These are phyloP conservation scores for Schrankia costaestrigalis DNA, from an alignment of 2,888 invertebrate genomes.

Conservation along the genomic window DNA sequence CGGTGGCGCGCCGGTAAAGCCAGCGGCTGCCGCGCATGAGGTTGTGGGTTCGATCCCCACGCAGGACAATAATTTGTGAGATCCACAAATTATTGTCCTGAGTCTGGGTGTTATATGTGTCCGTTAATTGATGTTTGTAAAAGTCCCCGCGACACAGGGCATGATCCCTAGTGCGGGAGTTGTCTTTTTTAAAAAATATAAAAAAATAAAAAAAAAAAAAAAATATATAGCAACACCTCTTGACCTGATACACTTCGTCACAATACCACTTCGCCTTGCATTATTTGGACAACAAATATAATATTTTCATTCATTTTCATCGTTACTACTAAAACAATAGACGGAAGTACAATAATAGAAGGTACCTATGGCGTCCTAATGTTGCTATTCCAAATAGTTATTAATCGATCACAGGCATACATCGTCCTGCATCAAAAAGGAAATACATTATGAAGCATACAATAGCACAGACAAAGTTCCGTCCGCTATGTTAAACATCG, in stretches of 20 bases:
- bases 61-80: too few relatives aligned
- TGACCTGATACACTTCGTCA: slow-evolving; percentile 27
- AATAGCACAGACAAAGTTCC: slow-evolving; percentile 55
- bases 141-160: too few relatives aligned
- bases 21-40: too few relatives aligned
- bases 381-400: too few relatives aligned
- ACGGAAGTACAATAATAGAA: slow-evolving; percentile 57
- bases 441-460: slow-evolving; percentile 25
- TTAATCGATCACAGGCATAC: slow-evolving; percentile 33
- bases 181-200: too few relatives aligned
- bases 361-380: slow-evolving; percentile 66
- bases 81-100: too few relatives aligned
- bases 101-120: too few relatives aligned
- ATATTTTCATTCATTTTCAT: slow-evolving; percentile 45
- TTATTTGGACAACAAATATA: slow-evolving; percentile 34
- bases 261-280: slow-evolving; percentile 27
- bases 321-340: slow-evolving; percentile 51
- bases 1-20: too few relatives aligned
- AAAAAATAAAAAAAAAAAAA: too few relatives aligned
- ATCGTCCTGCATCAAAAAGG: slow-evolving; percentile 13
- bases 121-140: too few relatives aligned
- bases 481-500: slow-evolving; percentile 66
- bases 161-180: too few relatives aligned
- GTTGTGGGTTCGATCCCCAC: too few relatives aligned
- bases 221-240: slow-evolving; percentile 30